A percentile compares a stretch with the other conserved stretches of the same genome.
These are phyloP conservation scores for Vollenhovia emeryi DNA, from an alignment of 1,140 invertebrate species.

Conservation along the genomic window DNA sequence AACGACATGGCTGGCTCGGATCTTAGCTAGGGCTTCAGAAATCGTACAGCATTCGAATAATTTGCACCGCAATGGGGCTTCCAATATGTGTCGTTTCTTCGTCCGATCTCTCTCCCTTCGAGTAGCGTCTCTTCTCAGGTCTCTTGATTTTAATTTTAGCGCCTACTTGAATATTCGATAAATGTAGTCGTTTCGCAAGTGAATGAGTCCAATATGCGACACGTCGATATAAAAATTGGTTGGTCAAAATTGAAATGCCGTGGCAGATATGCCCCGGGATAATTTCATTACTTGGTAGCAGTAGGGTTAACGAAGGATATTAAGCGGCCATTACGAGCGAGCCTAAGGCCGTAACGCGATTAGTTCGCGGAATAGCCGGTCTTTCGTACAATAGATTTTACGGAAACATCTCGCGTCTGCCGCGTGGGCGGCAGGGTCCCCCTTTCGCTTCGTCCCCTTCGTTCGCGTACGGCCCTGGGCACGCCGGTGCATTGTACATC, in stretches of 20 bases:
- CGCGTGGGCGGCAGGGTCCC: constrained; percentile 63
- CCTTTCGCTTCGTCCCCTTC: constrained; percentile 48
- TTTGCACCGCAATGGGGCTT: constrained; percentile 80
- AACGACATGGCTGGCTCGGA: constrained; percentile 68
- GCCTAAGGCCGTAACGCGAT: constrained; percentile 41
- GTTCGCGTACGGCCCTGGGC: constrained; percentile 67
- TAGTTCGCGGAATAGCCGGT: constrained; percentile 41
- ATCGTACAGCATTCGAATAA: constrained; percentile 85
- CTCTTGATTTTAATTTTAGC: constrained; percentile 27
- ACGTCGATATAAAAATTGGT: background rate
- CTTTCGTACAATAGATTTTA: constrained; percentile 39
- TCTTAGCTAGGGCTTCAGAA: constrained; percentile 83
- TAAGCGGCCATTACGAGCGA: constrained; percentile 33
- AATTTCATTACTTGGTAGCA: constrained; percentile 47
- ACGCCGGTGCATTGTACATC: constrained; percentile 75
- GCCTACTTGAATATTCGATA: background rate
- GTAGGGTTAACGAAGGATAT: constrained; percentile 38
- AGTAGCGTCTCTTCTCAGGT: constrained; percentile 2
- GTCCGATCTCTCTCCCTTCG: background rate
- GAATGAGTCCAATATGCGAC: background rate
- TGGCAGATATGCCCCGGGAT: background rate
- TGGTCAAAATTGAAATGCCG: constrained; percentile 33
- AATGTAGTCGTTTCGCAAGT: background rate
- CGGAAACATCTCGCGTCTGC: constrained; percentile 52
- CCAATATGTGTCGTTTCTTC: constrained; percentile 57